Conservation (phyloP, 1,140 invertebrate species). For the Agrypnia vestita region DNA sequence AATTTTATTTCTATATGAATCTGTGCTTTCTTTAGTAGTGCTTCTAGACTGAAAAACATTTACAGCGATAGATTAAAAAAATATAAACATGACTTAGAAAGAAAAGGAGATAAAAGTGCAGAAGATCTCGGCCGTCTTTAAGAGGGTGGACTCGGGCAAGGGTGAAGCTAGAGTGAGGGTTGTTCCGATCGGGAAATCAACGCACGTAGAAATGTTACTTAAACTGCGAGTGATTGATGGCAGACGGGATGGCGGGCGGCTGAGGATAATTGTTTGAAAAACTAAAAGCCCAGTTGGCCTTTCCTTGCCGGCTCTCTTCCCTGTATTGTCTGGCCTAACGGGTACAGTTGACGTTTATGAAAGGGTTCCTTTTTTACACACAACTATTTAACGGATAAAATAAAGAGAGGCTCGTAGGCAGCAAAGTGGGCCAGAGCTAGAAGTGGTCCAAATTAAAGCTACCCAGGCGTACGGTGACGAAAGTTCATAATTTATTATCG, state of each 20-base stretch:
- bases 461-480: too few relatives aligned
- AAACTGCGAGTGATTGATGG: conserved; percentile 61
- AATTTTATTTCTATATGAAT: too few relatives aligned
- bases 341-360: not conserved
- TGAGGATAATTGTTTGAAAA: conserved; percentile 62
- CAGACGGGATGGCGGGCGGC: conserved; percentile 42
- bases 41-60: too few relatives aligned
- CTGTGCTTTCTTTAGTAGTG: too few relatives aligned
- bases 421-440: too few relatives aligned
- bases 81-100: too few relatives aligned
- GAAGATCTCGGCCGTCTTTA: not conserved
- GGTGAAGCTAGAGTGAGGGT: conserved; percentile 17
- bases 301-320: conserved; percentile 17
- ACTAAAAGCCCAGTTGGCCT: conserved; percentile 58
- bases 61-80: too few relatives aligned
- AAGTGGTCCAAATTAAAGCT: too few relatives aligned
- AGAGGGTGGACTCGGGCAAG: conserved; percentile 10
- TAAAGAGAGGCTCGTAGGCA: too few relatives aligned
- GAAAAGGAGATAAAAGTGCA: too few relatives aligned
- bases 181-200: conserved; percentile 59
- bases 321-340: conserved; percentile 46
- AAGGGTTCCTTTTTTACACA: not conserved
- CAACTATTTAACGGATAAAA: not conserved
- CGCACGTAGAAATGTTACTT: conserved; percentile 61
- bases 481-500: too few relatives aligned